These are phyloP conservation scores for Phaedon cochleariae DNA, from an alignment of 2,888 invertebrate species.

Conservation along the genomic window DNA sequence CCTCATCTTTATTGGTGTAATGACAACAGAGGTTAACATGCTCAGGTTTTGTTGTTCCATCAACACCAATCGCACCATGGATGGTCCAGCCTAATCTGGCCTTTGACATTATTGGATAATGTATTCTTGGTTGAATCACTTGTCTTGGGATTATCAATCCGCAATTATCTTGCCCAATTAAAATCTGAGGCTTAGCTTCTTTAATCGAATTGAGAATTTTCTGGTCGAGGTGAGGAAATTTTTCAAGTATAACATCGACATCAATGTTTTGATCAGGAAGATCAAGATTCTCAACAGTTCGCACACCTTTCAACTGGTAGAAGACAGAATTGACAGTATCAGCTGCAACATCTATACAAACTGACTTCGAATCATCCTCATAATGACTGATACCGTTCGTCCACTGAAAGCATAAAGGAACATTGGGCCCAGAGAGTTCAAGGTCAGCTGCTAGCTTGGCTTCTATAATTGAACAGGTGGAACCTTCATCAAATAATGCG, in stretches of 20 bases:
- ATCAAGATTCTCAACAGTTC: too few relatives aligned
- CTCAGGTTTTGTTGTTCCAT: too few relatives aligned
- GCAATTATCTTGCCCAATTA: not conserved
- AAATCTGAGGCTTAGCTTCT: not conserved
- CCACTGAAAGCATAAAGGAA: not conserved
- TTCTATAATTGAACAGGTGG: not conserved
- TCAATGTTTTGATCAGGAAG: too few relatives aligned
- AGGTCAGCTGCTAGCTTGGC: not conserved
- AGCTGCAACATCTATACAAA: not conserved
- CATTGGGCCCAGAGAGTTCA: not conserved
- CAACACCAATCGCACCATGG: too few relatives aligned
- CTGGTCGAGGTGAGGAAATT: too few relatives aligned
- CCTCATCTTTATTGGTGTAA: too few relatives aligned
- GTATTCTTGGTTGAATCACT: not conserved
- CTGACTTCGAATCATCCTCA: not conserved
- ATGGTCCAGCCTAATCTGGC: not conserved
- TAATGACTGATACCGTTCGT: not conserved
- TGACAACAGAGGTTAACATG: too few relatives aligned
- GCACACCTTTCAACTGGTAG: too few relatives aligned
- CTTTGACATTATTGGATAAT: not conserved
- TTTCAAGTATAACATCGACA: too few relatives aligned
- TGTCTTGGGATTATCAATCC: not conserved
- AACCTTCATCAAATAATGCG: conserved; percentile 3
- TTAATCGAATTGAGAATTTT: not conserved
- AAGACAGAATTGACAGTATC: not conserved